Evolutionary conservation across 92 coral and sea anemone genomes (phyloP), one percentile per base, ranked within the genome.

Genomic region (Porites lobata): DNA sequence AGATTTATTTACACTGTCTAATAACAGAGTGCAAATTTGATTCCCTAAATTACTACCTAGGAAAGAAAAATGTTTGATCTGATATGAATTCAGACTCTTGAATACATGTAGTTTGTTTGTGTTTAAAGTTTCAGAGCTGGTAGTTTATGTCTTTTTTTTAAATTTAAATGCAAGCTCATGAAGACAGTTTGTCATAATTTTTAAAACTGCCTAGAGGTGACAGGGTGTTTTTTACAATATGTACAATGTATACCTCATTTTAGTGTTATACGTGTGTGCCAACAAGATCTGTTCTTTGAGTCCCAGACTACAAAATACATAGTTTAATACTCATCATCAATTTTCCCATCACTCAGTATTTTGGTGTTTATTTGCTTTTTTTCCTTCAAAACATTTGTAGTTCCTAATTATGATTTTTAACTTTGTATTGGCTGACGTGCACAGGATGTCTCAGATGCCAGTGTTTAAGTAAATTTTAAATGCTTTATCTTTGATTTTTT

Each of bases 1-100:
- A 71, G 82, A 71, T 80, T 81, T 73, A 65, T 81, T 88, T 62
- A 88, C 91, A 88, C 83, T 85, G 21, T 29, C 50, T 75, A 85
- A 85, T 85, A 76, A 85, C 89, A 76, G 56, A 76, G 82, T 72
- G 65, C 18, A 72, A 74, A 83, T 72, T 85, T 59, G 67, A 22
- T 11, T 32, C 26, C 17, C 54, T 70, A 62, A 70, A 83, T 72
- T 71, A 24, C 66, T 82, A 12, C 10, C 0, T 14, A 71, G 32
- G 53, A 38, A 24, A 82, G 65, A 7, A 59, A 29, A 58, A 11
- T 82, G 22, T 71, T 10, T 82, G 17, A 9, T 81, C 50, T 24
- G 1, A 22, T 58, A 20, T 13, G 4, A 71, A 19, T 76, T 4
- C 4, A n/a, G 22, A 15, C 56, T 18, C 6, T 65, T 17, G 54